These are phyloP conservation scores for Aphis craccivora DNA, from an alignment of 1,140 invertebrate genomes.

Conservation along the genomic window DNA sequence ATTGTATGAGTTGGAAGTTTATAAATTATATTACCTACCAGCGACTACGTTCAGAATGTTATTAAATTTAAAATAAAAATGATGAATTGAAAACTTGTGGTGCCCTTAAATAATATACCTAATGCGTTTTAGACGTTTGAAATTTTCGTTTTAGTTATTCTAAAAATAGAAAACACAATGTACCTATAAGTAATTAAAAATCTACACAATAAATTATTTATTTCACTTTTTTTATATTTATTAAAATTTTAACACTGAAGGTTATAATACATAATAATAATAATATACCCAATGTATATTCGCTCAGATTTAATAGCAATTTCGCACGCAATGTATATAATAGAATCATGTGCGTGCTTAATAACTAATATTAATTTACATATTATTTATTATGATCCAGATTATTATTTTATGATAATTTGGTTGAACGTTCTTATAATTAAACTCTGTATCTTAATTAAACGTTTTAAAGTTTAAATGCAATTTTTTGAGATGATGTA, in stretches of 20 bases:
- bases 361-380: slow-evolving; percentile 15
- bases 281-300: not conserved
- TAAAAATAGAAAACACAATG: not conserved
- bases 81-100: not conserved
- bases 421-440: slow-evolving; percentile 11
- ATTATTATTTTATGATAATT: slow-evolving; percentile 20
- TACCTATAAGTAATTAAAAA: not conserved
- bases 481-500: not conserved
- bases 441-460: not conserved
- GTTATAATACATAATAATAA: not conserved
- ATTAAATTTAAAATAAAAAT: not conserved
- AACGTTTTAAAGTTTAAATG: not conserved
- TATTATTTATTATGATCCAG: not conserved
- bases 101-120: not conserved
- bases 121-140: not conserved
- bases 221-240: not conserved
- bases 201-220: not conserved
- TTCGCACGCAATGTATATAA: not conserved
- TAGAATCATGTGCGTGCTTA: slow-evolving; percentile 9
- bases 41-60: not conserved
- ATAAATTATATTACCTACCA: slow-evolving; percentile 8
- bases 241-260: not conserved
- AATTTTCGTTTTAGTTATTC: not conserved
- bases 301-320: not conserved
- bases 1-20: not conserved